Evolutionary conservation across 1,140 invertebrate genomes (phyloP).

Genomic region (Panagrolaimus sp.): DNA sequence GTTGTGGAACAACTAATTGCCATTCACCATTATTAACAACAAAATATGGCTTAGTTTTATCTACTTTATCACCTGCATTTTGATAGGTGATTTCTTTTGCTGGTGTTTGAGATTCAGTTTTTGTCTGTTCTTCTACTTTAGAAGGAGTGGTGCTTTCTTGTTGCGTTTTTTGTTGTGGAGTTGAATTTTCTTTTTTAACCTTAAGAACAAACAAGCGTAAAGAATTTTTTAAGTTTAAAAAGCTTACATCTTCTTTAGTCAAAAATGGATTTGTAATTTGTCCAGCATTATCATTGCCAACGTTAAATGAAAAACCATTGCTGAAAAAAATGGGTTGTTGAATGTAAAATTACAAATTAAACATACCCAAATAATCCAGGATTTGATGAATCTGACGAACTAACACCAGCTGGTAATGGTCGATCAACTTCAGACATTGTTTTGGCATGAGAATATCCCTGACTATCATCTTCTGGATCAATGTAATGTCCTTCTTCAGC

Average conservation of each 20-base stretch:
- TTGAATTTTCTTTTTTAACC: too few species aligned
- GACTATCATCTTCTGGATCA: slow-evolving; percentile 1
- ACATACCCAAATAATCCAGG: slow-evolving; percentile 1
- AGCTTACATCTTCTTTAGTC: background rate
- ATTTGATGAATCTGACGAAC: background rate
- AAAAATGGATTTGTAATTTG: background rate
- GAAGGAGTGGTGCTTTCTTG: too few species aligned
- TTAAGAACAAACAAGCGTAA: slow-evolving; percentile 6
- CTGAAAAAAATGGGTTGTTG: background rate
- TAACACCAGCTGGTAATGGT: background rate
- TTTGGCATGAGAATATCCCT: background rate
- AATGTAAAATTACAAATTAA: background rate
- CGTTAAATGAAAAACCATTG: slow-evolving; percentile 4
- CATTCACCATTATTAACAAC: background rate
- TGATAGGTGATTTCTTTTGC: too few species aligned
- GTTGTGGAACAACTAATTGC: background rate
- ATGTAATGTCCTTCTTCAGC: slow-evolving; percentile 7
- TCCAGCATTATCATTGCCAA: background rate
- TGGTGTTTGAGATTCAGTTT: too few species aligned
- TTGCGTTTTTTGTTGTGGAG: too few species aligned
- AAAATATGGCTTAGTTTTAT: background rate
- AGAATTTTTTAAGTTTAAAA: background rate
- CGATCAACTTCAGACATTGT: background rate
- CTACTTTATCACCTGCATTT: too few species aligned
- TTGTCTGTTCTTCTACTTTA: too few species aligned